Conservation (phyloP, 2,797 vertebrate genomes). For the Cottoperca gobio region DNA sequence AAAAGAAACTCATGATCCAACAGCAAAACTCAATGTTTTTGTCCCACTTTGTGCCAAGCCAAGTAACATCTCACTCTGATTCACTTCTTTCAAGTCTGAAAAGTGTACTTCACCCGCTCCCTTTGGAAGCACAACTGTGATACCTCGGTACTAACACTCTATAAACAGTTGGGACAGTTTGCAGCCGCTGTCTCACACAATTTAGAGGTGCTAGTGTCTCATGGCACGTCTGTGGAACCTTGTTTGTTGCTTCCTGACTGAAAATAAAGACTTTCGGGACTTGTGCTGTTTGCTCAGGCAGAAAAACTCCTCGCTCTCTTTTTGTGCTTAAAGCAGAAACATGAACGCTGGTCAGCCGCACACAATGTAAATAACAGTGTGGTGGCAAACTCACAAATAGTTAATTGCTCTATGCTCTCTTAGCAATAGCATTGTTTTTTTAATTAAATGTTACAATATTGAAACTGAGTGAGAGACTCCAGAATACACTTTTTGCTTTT, state of each 20-base stretch:
- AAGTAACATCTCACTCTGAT: constrained; percentile 34
- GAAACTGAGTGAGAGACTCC: not conserved
- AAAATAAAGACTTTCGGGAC: not conserved
- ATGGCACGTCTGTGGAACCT: constrained; percentile 10
- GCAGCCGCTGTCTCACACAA: constrained; percentile 27
- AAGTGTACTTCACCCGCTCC: constrained; percentile 32
- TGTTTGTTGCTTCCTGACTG: constrained; percentile 7
- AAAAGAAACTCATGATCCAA: constrained; percentile 21
- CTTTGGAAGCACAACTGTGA: constrained; percentile 27
- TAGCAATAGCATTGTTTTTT: not conserved
- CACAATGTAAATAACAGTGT: constrained; percentile 17
- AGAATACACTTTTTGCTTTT: not conserved
- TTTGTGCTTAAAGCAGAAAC: not conserved
- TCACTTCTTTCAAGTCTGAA: constrained; percentile 29
- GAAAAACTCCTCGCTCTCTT: not conserved
- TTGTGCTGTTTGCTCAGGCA: constrained; percentile 8
- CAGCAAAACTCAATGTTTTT: constrained; percentile 30
- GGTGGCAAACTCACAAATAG: not conserved
- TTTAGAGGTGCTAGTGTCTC: constrained; percentile 37
- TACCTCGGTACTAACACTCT: constrained; percentile 15
- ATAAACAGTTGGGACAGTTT: constrained; percentile 40
- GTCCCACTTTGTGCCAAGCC: constrained; percentile 28
- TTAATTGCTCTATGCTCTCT: not conserved
- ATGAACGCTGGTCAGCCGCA: not conserved
- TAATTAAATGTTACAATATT: constrained; percentile 9